Base-by-base conservation (phyloP, 2,797 vertebrate genomes). In the Anguilla anguilla region DNA sequence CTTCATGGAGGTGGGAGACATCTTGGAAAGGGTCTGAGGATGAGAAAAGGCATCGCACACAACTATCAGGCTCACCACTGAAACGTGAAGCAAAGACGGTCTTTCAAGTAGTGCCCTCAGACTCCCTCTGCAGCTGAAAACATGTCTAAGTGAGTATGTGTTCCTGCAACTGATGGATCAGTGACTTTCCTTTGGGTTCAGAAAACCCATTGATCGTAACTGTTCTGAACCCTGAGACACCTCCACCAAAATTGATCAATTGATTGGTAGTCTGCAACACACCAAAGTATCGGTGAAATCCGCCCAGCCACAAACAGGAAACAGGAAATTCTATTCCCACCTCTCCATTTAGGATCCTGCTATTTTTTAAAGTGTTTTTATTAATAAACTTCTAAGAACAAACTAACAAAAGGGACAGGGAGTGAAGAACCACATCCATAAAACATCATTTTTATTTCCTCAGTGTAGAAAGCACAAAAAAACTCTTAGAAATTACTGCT, bases 1-100 rank as follows among this genome's bases (percentile, higher is more conserved):
- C 94, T 99, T 99, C 91, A 99, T 92, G 31, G 99, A 99, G 0
- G 97, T 98, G 43, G 98, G 99, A 85, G 99, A 99, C 99, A 99
- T 98, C 94, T 95, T 98, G 79, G 91, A 95, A 90, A 99, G 89
- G 6, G 86, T 95, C 99, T 99, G 92, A 25, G 89, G 86, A 90
- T 87, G 86, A 69, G 43, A 46, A 46, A 43, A 85, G 15, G 87
- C 81, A 86, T 15, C 19, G 35, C 19, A 22, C 5, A 89, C n/a
- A 43, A 49, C 79, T 25, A 28, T 77, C 74, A 77, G 35, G 28
- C 64, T 69, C 64, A n/a, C 25, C 10, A 28, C n/a, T 10, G 9
- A 69, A n/a, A 69, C 64, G n/a, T 59, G n/a, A 9, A 69, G 9
- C 6, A 28, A 69, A 69, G 25, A 9, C 11, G 10, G n/a, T 15